Evolutionary conservation across 1,140 invertebrate species (phyloP).

Genomic region (Chironomus tepperi): DNA sequence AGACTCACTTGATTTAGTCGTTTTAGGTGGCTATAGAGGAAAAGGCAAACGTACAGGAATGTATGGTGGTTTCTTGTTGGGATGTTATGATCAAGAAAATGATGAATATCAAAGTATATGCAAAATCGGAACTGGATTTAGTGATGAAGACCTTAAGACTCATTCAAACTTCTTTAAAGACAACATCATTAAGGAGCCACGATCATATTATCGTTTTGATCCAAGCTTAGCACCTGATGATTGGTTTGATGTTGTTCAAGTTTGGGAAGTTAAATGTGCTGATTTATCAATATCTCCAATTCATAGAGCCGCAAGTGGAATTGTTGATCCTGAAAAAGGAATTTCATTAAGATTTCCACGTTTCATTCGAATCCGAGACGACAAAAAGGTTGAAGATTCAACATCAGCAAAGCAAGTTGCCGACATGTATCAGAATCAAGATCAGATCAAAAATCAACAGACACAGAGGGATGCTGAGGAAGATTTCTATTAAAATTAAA

Average conservation of each 20-base stretch:
- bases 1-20: slow-evolving; percentile 90
- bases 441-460: slow-evolving; percentile 79
- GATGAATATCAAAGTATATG: slow-evolving; percentile 82
- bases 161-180: slow-evolving; percentile 72
- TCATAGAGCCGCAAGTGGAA: slow-evolving; percentile 81
- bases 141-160: slow-evolving; percentile 76
- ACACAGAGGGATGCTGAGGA: slow-evolving; percentile 43
- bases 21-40: slow-evolving; percentile 91
- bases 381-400: slow-evolving; percentile 89
- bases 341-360: slow-evolving; percentile 95
- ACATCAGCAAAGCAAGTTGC: slow-evolving; percentile 83
- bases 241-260: slow-evolving; percentile 88
- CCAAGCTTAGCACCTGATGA: slow-evolving; percentile 72
- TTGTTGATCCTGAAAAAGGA: slow-evolving; percentile 86
- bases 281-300: slow-evolving; percentile 95
- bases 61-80: slow-evolving; percentile 94
- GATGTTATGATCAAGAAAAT: slow-evolving; percentile 88
- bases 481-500: slow-evolving; percentile 55
- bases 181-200: slow-evolving; percentile 61
- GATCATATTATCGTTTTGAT: slow-evolving; percentile 83
- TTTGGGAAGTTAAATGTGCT: slow-evolving; percentile 98
- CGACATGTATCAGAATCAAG: slow-evolving; percentile 77
- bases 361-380: slow-evolving; percentile 85
- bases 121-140: slow-evolving; percentile 93
- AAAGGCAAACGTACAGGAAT: slow-evolving; percentile 88